These are phyloP conservation scores for Papilio polytes DNA, from an alignment of 1,140 invertebrate genomes.

Conservation along the genomic window DNA sequence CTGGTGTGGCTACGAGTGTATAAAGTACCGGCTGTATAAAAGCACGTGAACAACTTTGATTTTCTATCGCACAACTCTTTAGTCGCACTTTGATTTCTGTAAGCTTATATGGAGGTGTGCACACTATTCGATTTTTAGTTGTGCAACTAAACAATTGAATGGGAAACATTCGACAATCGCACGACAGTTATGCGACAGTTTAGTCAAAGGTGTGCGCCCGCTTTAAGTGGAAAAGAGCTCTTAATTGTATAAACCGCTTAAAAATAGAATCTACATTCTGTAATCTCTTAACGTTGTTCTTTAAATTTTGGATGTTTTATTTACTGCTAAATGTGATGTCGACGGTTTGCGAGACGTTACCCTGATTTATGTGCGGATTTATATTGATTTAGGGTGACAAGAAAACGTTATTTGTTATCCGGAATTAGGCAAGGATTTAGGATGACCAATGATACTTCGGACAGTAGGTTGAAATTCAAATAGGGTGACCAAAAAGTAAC, in stretches of 20 bases:
- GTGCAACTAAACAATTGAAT: too few relatives aligned
- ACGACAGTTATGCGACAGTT: not conserved
- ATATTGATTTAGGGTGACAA: conserved; percentile 21
- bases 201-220: not conserved
- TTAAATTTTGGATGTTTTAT: conserved; percentile 11
- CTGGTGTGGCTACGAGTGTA: too few relatives aligned
- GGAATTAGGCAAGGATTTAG: not conserved
- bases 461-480: not conserved
- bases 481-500: conserved; percentile 4
- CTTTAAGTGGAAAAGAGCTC: not conserved
- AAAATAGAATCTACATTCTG: not conserved
- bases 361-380: not conserved
- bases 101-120: too few relatives aligned
- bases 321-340: conserved; percentile 18
- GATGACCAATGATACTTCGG: not conserved
- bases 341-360: conserved; percentile 15
- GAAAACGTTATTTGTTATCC: not conserved
- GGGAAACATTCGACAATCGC: too few relatives aligned
- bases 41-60: too few relatives aligned
- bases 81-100: too few relatives aligned
- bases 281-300: not conserved
- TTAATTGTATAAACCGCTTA: not conserved
- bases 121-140: too few relatives aligned
- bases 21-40: too few relatives aligned
- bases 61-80: too few relatives aligned